Conservation (phyloP, 2,888 invertebrate species). For the Bombylius major region DNA sequence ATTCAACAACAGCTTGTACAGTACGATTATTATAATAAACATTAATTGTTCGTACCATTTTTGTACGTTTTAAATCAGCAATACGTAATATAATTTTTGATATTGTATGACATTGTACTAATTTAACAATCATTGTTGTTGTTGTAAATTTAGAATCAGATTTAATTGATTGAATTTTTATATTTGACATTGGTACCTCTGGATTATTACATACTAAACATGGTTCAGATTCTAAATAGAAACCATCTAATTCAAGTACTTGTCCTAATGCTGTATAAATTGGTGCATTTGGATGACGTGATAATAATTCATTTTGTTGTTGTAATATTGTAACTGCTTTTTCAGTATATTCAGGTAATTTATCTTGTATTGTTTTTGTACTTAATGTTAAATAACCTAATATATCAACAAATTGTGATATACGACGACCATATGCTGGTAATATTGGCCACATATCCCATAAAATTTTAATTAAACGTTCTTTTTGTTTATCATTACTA, state of each 20-base stretch:
- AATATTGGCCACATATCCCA: slow-evolving; percentile 88
- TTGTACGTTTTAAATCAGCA: slow-evolving; percentile 88
- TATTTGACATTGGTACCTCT: slow-evolving; percentile 80
- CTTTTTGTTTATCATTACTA: slow-evolving; percentile 63
- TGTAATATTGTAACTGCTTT: slow-evolving; percentile 75
- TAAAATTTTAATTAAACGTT: slow-evolving; percentile 63
- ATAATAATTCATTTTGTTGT: slow-evolving; percentile 77
- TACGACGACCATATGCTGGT: slow-evolving; percentile 83
- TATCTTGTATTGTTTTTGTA: slow-evolving; percentile 55
- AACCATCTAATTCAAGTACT: slow-evolving; percentile 92
- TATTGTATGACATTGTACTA: slow-evolving; percentile 90
- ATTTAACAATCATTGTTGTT: slow-evolving; percentile 92
- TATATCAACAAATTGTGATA: slow-evolving; percentile 92
- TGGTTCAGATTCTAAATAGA: slow-evolving; percentile 92
- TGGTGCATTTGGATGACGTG: slow-evolving; percentile 88
- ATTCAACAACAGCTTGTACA: slow-evolving; percentile 92
- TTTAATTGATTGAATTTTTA: slow-evolving; percentile 87
- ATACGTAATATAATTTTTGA: slow-evolving; percentile 86
- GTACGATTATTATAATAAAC: slow-evolving; percentile 94
- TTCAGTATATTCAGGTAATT: slow-evolving; percentile 63
- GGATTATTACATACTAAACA: slow-evolving; percentile 97
- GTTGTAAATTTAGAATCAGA: slow-evolving; percentile 96
- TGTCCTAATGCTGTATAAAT: slow-evolving; percentile 84
- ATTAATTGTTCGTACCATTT: slow-evolving; percentile 93
- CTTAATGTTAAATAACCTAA: slow-evolving; percentile 89